Evolutionary conservation across 1,140 invertebrate species (phyloP).

Genomic region (Hyphantria cunea): DNA sequence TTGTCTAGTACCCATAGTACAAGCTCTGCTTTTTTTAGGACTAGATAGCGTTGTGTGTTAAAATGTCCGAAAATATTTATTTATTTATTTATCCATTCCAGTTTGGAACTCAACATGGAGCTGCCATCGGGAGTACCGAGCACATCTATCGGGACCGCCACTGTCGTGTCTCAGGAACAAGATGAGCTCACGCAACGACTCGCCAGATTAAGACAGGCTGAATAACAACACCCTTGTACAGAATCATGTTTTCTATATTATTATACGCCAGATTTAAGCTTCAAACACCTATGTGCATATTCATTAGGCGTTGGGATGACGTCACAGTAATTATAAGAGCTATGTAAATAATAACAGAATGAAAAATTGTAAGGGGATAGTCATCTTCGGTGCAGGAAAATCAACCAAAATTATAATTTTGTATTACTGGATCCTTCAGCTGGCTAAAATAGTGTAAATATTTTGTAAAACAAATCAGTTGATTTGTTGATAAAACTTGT

Average conservation of each 20-base stretch:
- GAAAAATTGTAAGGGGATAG: no score
- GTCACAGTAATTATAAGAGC: conserved; percentile 9
- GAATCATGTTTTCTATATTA: conserved; percentile 15
- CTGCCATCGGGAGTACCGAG: conserved; percentile 92
- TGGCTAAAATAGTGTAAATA: no score
- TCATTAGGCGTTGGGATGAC: not conserved
- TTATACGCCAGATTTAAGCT: not conserved
- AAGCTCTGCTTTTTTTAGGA: no score
- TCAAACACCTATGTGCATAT: conserved; percentile 12
- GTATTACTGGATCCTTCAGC: no score
- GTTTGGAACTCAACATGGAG: conserved; percentile 98
- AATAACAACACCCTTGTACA: conserved; percentile 71
- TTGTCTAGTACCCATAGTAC: no score
- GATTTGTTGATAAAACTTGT: no score
- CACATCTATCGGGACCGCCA: conserved; percentile 86
- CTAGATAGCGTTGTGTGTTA: no score
- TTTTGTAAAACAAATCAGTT: no score
- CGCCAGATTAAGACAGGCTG: conserved; percentile 93
- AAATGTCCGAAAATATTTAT: not conserved
- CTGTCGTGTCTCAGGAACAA: conserved; percentile 92
- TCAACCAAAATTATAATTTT: no score
- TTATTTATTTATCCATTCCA: conserved; percentile 70
- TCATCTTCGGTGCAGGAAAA: no score
- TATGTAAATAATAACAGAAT: conserved; percentile 1
- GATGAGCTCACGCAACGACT: conserved; percentile 97